Base-by-base conservation (phyloP, 2,797 vertebrate species). In the Sebastes matsubarae region DNA sequence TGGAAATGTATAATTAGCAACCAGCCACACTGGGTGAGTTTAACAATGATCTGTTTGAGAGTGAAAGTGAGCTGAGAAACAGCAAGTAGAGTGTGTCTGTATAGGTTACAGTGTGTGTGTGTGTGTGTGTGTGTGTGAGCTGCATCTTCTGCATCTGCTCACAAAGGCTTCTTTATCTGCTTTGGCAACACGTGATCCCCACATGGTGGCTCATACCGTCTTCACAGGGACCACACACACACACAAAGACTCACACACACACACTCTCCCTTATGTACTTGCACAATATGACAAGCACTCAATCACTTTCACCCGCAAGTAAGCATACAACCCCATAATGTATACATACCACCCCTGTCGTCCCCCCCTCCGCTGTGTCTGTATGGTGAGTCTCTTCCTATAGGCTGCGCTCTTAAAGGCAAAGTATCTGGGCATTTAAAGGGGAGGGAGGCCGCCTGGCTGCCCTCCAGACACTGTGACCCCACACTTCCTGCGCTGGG, bases 161-260 rank as follows among this genome's bases (percentile, higher is more conserved):
- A 91, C 92, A 93, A 94, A 94, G 91, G 67, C 50, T 70, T 86
- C 88, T 93, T 93, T 93, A 92, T 93, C 68, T 68, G 29, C 46
- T 75, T 72, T 64, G 68, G 77, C 80, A 88, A 88, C 93, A 94
- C 77, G 68, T 94, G 93, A 94, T 86, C 71, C 78, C 80, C 93
- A 94, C 92, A 94, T 93, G 92, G 85, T 77, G 76, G 70, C 82
- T 86, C 68, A 85, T 69, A 78, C 75, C 60, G 55, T 90, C 83
- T 75, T 81, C 80, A 77, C 75, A 90, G 63, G 63, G 91, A 92
- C 88, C 92, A 86, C 87, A 86, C 88, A 69, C 80, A 71, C 68
- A 46, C 38, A 66, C 24, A 69, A 54, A 60, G 63, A 42, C 42
- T 52, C 72, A 61, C 27, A 27, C 18, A 54, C 67, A 71, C 36